Evolutionary conservation across 2,797 vertebrate genomes (phyloP).

Genomic region (Scarus forsteni): DNA sequence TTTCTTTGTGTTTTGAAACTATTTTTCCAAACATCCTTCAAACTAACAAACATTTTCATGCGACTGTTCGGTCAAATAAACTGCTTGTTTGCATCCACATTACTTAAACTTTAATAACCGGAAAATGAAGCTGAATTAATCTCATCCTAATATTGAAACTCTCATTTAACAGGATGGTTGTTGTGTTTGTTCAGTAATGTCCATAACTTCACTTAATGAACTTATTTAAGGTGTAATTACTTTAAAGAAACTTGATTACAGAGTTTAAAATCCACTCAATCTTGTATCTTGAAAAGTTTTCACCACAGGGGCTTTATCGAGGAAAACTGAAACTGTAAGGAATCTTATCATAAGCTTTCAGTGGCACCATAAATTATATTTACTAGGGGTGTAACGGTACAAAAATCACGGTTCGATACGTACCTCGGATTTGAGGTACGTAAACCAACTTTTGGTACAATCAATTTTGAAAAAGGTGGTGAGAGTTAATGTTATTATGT

Average conservation of each 20-base stretch:
- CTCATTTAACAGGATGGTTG: constrained; percentile 1
- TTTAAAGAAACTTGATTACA: not conserved
- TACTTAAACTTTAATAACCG: not conserved
- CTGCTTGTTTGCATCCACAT: not conserved
- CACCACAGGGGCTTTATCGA: too few species aligned
- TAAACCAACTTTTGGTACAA: too few species aligned
- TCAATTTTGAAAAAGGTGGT: too few species aligned
- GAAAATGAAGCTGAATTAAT: not conserved
- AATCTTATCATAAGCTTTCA: too few species aligned
- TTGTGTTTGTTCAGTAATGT: constrained; percentile 1
- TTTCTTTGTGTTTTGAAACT: not conserved
- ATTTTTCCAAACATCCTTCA: not conserved
- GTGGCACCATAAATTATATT: too few species aligned
- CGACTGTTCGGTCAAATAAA: constrained; percentile 2
- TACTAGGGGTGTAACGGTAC: too few species aligned
- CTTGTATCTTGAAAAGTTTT: not conserved
- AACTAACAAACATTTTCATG: constrained; percentile 44
- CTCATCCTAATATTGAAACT: not conserved
- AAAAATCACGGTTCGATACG: too few species aligned
- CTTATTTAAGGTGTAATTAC: not conserved
- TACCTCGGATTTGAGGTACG: too few species aligned
- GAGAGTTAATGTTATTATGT: too few species aligned
- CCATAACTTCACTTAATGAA: constrained; percentile 17
- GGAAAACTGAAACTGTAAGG: too few species aligned
- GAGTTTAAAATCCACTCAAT: too few species aligned